A percentile compares a stretch with the other conserved stretches of the same genome.
Conservation (phyloP, 2,113 vertebrate species). For the Apistogramma diplotaenia region DNA sequence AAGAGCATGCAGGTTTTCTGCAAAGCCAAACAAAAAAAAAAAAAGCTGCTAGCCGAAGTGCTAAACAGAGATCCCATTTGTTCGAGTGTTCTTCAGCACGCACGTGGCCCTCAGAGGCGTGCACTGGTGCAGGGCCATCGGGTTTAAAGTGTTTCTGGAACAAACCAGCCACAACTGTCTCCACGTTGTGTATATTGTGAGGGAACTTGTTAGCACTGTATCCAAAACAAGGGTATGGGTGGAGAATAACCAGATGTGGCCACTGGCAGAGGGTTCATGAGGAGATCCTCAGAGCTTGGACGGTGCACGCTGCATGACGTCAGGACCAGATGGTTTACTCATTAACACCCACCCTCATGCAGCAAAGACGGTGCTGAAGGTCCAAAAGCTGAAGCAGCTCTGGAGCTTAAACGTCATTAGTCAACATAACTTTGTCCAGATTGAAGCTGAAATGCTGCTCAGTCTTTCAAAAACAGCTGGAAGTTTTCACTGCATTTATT, state of each 20-base stretch:
- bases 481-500: neutral
- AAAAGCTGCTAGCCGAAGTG: neutral
- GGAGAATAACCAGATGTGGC: slow-evolving; percentile 68
- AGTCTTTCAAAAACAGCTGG: neutral
- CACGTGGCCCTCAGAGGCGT: neutral
- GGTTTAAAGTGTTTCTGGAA: slow-evolving; percentile 7
- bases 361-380: neutral
- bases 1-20: neutral
- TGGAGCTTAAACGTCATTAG: neutral
- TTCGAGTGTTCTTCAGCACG: neutral
- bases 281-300: slow-evolving; percentile 47
- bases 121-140: neutral
- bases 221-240: slow-evolving; percentile 67
- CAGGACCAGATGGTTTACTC: slow-evolving; percentile 57
- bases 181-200: slow-evolving; percentile 38
- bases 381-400: neutral
- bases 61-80: neutral
- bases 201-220: slow-evolving; percentile 58
- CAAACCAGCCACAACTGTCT: slow-evolving; percentile 10
- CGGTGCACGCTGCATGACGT: slow-evolving; percentile 47
- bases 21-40: neutral
- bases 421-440: neutral
- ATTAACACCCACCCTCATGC: slow-evolving; percentile 49
- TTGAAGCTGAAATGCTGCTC: neutral
- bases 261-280: slow-evolving; percentile 38